A percentile compares a stretch with the other conserved stretches of the same genome.
Conservation (phyloP, 2,888 invertebrate species). For the Pollenia amentaria region DNA sequence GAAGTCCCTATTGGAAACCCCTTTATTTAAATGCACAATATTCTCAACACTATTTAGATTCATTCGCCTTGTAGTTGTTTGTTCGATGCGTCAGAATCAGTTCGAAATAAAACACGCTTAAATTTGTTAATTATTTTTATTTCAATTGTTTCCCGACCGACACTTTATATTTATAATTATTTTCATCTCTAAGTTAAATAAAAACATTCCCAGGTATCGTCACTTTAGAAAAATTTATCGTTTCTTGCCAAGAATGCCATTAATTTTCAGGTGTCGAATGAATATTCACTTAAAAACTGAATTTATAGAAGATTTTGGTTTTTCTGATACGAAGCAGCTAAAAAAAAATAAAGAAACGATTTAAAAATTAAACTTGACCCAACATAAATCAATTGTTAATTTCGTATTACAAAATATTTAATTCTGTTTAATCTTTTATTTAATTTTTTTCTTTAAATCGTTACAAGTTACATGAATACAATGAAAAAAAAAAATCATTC, state of each 20-base stretch:
- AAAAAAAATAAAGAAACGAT: slow-evolving; percentile 14
- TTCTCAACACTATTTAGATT: too few relatives aligned
- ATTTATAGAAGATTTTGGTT: slow-evolving; percentile 18
- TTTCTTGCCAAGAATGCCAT: slow-evolving; percentile 9
- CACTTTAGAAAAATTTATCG: slow-evolving; percentile 21
- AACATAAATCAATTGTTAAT: slow-evolving; percentile 66
- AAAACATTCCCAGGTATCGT: background rate
- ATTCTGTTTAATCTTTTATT: slow-evolving; percentile 36
- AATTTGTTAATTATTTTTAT: too few relatives aligned
- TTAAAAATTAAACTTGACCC: slow-evolving; percentile 67
- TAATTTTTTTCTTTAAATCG: slow-evolving; percentile 18
- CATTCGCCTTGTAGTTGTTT: too few relatives aligned
- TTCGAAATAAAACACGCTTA: too few relatives aligned
- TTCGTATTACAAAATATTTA: slow-evolving; percentile 64
- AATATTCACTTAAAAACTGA: background rate
- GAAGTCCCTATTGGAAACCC: too few relatives aligned
- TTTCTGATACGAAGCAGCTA: background rate
- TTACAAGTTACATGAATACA: slow-evolving; percentile 29
- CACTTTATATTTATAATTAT: too few relatives aligned
- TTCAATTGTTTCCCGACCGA: too few relatives aligned
- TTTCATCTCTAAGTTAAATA: background rate
- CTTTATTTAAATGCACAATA: too few relatives aligned
- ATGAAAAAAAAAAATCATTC: slow-evolving; percentile 23
- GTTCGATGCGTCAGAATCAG: too few relatives aligned
- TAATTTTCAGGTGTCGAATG: slow-evolving; percentile 49